Conservation (phyloP, 92 coral and sea anemone genomes). For the Epizoanthus stellaris region DNA sequence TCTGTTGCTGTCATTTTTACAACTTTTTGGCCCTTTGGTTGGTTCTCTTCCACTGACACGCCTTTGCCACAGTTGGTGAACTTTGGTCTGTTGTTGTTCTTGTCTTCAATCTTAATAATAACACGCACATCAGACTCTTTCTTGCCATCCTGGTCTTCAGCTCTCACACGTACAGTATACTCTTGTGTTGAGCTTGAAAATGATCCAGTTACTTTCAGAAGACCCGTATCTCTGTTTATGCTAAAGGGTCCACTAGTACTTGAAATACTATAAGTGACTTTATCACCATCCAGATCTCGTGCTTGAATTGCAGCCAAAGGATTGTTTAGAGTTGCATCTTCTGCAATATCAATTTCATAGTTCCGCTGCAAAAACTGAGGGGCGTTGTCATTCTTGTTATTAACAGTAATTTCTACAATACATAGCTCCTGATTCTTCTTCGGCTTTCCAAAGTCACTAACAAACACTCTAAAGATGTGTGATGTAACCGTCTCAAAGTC, state of each 20-base stretch:
- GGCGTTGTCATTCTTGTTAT: slow-evolving; percentile 73
- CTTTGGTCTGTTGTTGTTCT: slow-evolving; percentile 78
- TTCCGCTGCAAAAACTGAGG: slow-evolving; percentile 73
- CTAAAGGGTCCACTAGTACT: slow-evolving; percentile 44
- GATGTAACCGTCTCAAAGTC: slow-evolving; percentile 66
- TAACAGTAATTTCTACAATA: slow-evolving; percentile 61
- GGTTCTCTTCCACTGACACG: slow-evolving; percentile 74
- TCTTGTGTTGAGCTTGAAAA: slow-evolving; percentile 57
- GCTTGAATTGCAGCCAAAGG: slow-evolving; percentile 91
- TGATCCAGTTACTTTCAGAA: slow-evolving; percentile 51
- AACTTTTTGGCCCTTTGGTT: slow-evolving; percentile 66
- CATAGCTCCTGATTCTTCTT: slow-evolving; percentile 40
- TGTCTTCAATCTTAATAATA: slow-evolving; percentile 79
- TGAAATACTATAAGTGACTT: slow-evolving; percentile 54
- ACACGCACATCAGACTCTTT: slow-evolving; percentile 60
- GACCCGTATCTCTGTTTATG: slow-evolving; percentile 61
- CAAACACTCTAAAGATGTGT: slow-evolving; percentile 71
- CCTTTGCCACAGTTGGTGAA: slow-evolving; percentile 67
- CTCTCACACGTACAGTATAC: slow-evolving; percentile 69
- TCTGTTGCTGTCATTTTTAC: slow-evolving; percentile 71
- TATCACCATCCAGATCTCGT: slow-evolving; percentile 77
- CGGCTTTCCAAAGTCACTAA: slow-evolving; percentile 76
- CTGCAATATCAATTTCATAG: slow-evolving; percentile 83
- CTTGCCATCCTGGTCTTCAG: slow-evolving; percentile 56
- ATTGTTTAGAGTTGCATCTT: slow-evolving; percentile 63